Evolutionary conservation across 37 sponge, comb jelly and placozoan species (phyloP).

Genomic region (Haliclona indistincta): DNA sequence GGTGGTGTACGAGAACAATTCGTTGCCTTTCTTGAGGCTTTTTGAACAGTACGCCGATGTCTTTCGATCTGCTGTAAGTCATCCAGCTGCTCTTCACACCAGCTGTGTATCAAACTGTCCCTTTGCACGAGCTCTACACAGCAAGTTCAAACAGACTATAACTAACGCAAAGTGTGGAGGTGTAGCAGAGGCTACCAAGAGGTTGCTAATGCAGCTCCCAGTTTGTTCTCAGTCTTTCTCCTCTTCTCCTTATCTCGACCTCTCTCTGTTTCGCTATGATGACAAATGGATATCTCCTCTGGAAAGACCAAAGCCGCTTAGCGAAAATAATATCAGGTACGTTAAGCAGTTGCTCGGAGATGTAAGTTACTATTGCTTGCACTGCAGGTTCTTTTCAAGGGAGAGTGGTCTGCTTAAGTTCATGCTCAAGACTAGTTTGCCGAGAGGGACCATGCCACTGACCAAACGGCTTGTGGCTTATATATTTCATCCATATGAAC

Average conservation of each 20-base stretch:
- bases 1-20: slow-evolving; percentile 79
- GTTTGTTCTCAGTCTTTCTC: slow-evolving; percentile 76
- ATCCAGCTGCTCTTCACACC: slow-evolving; percentile 25
- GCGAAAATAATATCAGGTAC: slow-evolving; percentile 65
- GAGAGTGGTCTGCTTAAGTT: slow-evolving; percentile 44
- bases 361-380: background rate
- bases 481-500: slow-evolving; percentile 93
- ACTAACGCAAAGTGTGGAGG: slow-evolving; percentile 85
- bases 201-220: slow-evolving; percentile 78
- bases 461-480: slow-evolving; percentile 68
- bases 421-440: slow-evolving; percentile 28
- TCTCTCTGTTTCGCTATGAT: slow-evolving; percentile 81
- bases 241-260: slow-evolving; percentile 84
- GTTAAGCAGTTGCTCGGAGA: background rate
- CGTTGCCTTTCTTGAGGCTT: slow-evolving; percentile 53
- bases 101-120: slow-evolving; percentile 71
- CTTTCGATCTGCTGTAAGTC: slow-evolving; percentile 59
- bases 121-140: slow-evolving; percentile 66
- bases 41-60: slow-evolving; percentile 66
- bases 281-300: slow-evolving; percentile 89
- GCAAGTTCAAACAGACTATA: slow-evolving; percentile 79
- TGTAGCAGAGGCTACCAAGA: slow-evolving; percentile 64
- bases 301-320: slow-evolving; percentile 81
- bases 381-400: slow-evolving; percentile 61
- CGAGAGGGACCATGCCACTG: background rate